phyloP scores from a whole-genome alignment of 1,140 invertebrate genomes.

The Wasmannia auropunctata region DNA sequence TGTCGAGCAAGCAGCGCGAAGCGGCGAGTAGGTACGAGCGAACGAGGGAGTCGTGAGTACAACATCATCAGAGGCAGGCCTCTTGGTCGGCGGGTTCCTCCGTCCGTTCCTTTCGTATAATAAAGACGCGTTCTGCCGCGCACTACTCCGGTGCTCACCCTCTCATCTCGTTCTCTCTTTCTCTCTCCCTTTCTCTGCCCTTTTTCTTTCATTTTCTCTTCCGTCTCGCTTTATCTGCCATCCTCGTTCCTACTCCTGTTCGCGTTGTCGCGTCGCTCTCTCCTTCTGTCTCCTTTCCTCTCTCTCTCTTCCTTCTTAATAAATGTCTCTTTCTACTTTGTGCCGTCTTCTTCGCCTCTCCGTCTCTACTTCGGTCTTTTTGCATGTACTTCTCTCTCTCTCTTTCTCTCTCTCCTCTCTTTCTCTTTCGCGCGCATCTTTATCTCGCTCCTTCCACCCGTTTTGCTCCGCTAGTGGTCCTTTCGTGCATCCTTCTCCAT shows the following conservation, averaged over 20 bases:
- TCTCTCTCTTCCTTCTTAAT: constrained; percentile 39
- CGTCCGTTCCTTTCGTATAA: constrained; percentile 82
- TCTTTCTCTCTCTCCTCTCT: constrained; percentile 15
- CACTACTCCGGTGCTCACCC: constrained; percentile 67
- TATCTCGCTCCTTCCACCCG: constrained; percentile 40
- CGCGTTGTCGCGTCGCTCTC: not conserved
- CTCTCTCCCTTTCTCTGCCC: constrained; percentile 25
- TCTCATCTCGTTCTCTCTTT: constrained; percentile 41
- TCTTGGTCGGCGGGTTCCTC: constrained; percentile 77
- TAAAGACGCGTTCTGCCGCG: constrained; percentile 83
- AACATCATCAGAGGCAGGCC: constrained; percentile 81
- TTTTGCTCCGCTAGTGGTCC: constrained; percentile 48
- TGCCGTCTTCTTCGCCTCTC: constrained; percentile 55
- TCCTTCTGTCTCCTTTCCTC: not conserved
- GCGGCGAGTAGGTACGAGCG: constrained; percentile 73
- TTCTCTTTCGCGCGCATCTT: constrained; percentile 37
- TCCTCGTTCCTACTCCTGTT: constrained; percentile 10
- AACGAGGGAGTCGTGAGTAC: constrained; percentile 81
- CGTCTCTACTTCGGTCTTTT: constrained; percentile 53
- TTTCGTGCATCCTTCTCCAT: constrained; percentile 41
- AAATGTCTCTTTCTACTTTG: constrained; percentile 57
- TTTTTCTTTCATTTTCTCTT: constrained; percentile 18
- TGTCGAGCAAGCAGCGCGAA: constrained; percentile 79
- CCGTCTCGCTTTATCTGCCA: constrained; percentile 33
- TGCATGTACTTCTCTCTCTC: constrained; percentile 42